Percentiles rank a stretch among this genome's conserved stretches.
These are phyloP conservation scores for Rallus limicola DNA, from an alignment of 2,113 vertebrate genomes.

Conservation along the genomic window DNA sequence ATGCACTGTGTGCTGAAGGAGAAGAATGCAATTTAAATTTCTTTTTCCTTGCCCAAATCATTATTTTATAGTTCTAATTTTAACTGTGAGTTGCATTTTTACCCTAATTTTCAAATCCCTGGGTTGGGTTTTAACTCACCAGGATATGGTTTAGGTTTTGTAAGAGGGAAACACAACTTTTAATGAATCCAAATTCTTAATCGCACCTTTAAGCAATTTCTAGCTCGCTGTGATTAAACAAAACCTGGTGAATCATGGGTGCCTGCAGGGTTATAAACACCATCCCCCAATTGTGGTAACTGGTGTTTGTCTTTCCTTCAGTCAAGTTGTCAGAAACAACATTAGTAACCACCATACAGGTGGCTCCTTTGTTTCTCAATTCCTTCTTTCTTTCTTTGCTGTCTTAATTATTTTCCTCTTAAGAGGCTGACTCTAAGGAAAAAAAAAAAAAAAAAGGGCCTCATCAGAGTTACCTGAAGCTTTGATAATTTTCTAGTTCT, in stretches of 20 bases:
- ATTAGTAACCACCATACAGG: conserved; percentile 37
- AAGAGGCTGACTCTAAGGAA: neutral
- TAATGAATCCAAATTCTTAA: conserved; percentile 33
- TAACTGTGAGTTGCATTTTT: conserved; percentile 1
- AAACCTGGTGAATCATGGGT: conserved; percentile 57
- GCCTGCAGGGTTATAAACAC: conserved; percentile 61
- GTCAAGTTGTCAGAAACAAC: conserved; percentile 60
- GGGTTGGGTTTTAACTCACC: neutral
- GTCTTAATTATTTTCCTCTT: conserved; percentile 37
- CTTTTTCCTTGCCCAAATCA: neutral
- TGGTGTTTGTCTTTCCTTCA: conserved; percentile 52
- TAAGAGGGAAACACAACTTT: neutral
- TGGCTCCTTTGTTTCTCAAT: conserved; percentile 52
- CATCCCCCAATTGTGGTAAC: conserved; percentile 57
- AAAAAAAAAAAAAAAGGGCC: neutral
- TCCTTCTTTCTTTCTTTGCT: conserved; percentile 31
- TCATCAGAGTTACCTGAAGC: conserved; percentile 12
- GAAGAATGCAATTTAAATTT: neutral
- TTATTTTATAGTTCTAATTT: conserved; percentile 9
- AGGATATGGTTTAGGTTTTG: neutral
- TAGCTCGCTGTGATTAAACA: conserved; percentile 33
- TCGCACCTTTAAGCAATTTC: conserved; percentile 53
- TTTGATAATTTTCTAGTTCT: neutral
- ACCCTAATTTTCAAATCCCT: neutral
- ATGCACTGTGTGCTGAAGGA: neutral